These are phyloP conservation scores for Montipora sp. DNA, from an alignment of 64 coral and sea anemone genomes.

Conservation along the genomic window DNA sequence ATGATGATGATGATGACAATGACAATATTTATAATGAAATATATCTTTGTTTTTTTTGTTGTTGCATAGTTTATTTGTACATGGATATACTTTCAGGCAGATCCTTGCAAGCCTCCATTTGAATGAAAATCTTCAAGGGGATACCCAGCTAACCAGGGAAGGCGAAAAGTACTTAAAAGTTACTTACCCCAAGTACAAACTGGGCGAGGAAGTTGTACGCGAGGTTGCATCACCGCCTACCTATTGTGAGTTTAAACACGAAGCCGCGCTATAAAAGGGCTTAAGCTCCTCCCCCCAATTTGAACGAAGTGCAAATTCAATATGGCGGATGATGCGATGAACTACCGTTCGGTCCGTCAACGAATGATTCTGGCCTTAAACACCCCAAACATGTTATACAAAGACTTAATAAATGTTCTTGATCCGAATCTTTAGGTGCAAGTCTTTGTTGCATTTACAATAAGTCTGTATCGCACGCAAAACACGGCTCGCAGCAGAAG, in stretches of 20 bases:
- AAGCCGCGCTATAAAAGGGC: too few species aligned
- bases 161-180: constrained; percentile 13
- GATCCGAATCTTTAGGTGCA: too few species aligned
- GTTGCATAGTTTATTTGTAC: not conserved
- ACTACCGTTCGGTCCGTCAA: too few species aligned
- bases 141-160: constrained; percentile 1
- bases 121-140: constrained; percentile 24
- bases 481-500: too few species aligned
- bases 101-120: constrained; percentile 45
- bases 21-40: not conserved
- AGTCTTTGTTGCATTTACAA: too few species aligned
- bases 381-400: too few species aligned
- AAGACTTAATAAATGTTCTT: too few species aligned
- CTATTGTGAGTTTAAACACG: not conserved
- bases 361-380: too few species aligned
- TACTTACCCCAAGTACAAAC: constrained; percentile 26
- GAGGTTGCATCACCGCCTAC: constrained; percentile 16
- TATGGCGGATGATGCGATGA: too few species aligned
- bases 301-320: too few species aligned
- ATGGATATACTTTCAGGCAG: constrained; percentile 21
- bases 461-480: too few species aligned
- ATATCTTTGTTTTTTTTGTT: not conserved
- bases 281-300: too few species aligned
- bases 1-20: not conserved
- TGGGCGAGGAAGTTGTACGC: not conserved